Evolutionary conservation across 2,797 vertebrate species (phyloP), one percentile per base, ranked within the genome.

Genomic region (Taeniopygia guttata): DNA sequence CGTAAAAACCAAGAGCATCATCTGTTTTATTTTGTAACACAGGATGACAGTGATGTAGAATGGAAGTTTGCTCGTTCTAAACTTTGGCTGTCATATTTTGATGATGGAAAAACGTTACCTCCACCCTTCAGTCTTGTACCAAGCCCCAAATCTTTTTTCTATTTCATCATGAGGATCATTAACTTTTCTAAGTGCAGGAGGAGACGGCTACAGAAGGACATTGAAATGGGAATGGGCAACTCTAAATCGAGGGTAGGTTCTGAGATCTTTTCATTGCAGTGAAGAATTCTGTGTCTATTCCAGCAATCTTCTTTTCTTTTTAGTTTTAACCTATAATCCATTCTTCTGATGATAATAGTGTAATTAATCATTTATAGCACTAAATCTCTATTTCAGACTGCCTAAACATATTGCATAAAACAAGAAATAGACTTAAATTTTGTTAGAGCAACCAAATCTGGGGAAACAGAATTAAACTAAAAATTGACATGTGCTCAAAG

Each of bases 51-150:
- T 64, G 99, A 99, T 34, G 99, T 99, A 11, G 99, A 99, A 89
- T 99, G 99, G 99, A 99, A 99, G 96, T 99, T 99, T 87, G 99
- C 99, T 36, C 97, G 99, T 77, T 98, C 99, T 9, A 99, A 99
- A 84, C 98, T 99, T 36, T 99, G 99, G 99, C 97, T 99, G 64
- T 99, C 99, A 0, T 99, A 99, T 95, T 99, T 99, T 91, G 98
- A 99, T 94, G 98, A 99, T 34, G 98, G 98, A 8, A 98, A 99
- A 87, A 99, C 98, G 0, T 97, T 99, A 67, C 99, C 99, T 48
- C 99, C 99, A 52, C 99, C 99, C 4, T 99, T 99, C 97, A 99
- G 99, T 97, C 98, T 99, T 16, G 96, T 99, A 38, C 99, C 99
- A 18, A 99, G 98, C 94, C 99, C 99, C 20, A 98, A 98, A 91